Conservation (phyloP, 1,140 invertebrate species). For the Lamellibrachia luymesi region DNA sequence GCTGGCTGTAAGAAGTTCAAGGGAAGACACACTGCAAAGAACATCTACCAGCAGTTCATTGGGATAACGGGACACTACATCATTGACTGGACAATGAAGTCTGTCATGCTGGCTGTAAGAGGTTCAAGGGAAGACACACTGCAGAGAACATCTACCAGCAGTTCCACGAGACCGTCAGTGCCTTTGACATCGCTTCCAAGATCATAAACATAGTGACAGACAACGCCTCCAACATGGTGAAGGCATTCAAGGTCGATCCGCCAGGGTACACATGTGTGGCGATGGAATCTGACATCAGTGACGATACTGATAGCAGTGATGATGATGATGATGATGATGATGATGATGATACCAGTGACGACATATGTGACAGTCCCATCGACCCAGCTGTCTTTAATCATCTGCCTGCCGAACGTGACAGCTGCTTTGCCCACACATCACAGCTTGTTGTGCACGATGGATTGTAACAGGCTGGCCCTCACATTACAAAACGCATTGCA, state of each 20-base stretch:
- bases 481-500: not conserved
- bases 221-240: not conserved
- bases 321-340: not conserved
- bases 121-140: too few species aligned
- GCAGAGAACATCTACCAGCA: too few species aligned
- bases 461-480: conserved; percentile 5
- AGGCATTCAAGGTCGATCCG: conserved; percentile 5
- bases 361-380: not conserved
- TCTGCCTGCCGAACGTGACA: conserved; percentile 5
- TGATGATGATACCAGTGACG: not conserved
- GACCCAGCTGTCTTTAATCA: not conserved
- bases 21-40: too few species aligned
- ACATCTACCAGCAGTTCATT: too few species aligned
- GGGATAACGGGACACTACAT: too few species aligned
- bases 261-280: not conserved
- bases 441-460: not conserved
- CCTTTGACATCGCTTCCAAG: too few species aligned
- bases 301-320: not conserved
- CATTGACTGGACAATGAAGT: too few species aligned
- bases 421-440: conserved; percentile 2
- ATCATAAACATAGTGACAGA: too few species aligned
- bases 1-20: too few species aligned
- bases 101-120: too few species aligned
- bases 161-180: too few species aligned
- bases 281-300: not conserved